Base-by-base conservation (phyloP, 2,888 invertebrate species). In the Stenichneumon culpator region DNA sequence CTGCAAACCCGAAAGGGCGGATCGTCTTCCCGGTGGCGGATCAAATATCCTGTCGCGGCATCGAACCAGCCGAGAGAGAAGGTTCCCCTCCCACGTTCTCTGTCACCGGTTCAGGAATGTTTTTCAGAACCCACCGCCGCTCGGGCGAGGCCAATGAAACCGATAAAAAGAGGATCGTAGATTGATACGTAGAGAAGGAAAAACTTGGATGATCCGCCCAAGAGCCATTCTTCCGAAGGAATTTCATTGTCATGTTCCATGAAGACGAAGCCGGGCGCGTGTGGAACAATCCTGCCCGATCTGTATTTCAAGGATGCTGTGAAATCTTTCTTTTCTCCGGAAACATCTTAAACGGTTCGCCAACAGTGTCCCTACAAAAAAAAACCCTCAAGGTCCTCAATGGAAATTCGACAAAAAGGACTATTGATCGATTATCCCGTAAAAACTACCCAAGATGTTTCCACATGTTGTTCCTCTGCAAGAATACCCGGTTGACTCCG, bases 41-140 rank as follows among this genome's bases (percentile, higher is more conserved):
- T 81, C 68, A 68, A 69, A 81, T 74, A 60, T 81, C 69, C 7
- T 39, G 44, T 60, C 25, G 78, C 16, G 19, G 63, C 16, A 68
- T 39, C 52, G 39, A 25, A 28, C 44, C 32, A 4, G 14, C 44
- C 19, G n/a, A 52, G 19, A 19, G n/a, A 4, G 19, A 52, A 52
- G 19, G 5, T 57, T 57, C 25, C 7, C 19, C 36, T n/a, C 11
- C 5, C 32, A n/a, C 36, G 47, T 39, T 25, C 44, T 44, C 47
- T 57, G 36, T 44, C 16, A 6, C 1, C 67, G 47, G 60, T 74
- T 68, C 60, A 69, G 74, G 74, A 81, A 74, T 74, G 68, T 81
- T 81, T 81, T 74, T 69, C 50, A 28, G 14, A 32, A 14, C 65
- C 67, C n/a, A 32, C 50, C 39, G 19, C 52, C 14, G 25, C 50